phyloP scores from a whole-genome alignment of 1,140 invertebrate genomes.

The Anagrus nilaparvatae region DNA sequence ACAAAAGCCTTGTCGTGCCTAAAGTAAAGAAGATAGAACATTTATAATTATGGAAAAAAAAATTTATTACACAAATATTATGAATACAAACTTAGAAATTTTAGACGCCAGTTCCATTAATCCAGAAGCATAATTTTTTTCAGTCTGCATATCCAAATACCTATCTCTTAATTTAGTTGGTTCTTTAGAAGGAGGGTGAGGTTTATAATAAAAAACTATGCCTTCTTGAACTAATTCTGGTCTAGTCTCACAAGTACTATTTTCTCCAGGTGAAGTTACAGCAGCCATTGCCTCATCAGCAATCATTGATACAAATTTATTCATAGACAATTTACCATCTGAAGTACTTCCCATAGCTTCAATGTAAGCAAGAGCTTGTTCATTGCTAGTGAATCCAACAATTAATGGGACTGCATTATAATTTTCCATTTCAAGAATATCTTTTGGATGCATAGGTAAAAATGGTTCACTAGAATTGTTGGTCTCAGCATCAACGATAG shows the following conservation, averaged over 20 bases:
- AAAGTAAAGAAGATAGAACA: background rate
- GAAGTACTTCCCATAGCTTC: constrained; percentile 44
- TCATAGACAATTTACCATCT: constrained; percentile 41
- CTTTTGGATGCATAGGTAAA: constrained; percentile 52
- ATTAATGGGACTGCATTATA: constrained; percentile 56
- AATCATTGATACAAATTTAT: constrained; percentile 50
- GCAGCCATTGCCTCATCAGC: constrained; percentile 43
- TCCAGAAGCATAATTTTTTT: constrained; percentile 61
- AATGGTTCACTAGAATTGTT: constrained; percentile 57
- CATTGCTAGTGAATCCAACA: constrained; percentile 67
- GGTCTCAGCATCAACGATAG: constrained; percentile 58
- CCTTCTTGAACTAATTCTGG: constrained; percentile 60
- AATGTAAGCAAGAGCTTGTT: constrained; percentile 52
- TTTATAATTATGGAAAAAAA: background rate
- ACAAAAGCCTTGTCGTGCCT: constrained; percentile 18
- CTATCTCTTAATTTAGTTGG: constrained; percentile 46
- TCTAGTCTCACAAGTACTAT: constrained; percentile 54
- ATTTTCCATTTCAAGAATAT: constrained; percentile 48
- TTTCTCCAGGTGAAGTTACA: constrained; percentile 40
- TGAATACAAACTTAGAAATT: constrained; percentile 45
- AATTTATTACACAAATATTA: background rate
- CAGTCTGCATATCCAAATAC: constrained; percentile 58
- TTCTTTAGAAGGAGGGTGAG: constrained; percentile 50
- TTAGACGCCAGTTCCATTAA: constrained; percentile 53
- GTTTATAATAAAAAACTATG: constrained; percentile 62